These are phyloP conservation scores for Turritopsis rubra DNA, from an alignment of 30 jellyfish, hydroid and myxozoan species.

Conservation along the genomic window DNA sequence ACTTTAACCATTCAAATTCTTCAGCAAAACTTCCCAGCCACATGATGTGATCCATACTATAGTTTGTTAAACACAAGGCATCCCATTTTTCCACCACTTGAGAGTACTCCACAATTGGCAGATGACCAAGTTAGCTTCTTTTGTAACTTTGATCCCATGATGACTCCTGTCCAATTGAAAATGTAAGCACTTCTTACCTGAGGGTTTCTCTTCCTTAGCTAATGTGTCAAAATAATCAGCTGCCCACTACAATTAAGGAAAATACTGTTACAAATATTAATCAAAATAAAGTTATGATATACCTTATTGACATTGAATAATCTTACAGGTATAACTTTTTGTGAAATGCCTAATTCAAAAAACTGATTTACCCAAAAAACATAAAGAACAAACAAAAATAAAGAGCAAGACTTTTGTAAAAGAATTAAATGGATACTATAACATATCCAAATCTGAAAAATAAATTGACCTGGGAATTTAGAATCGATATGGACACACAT, in stretches of 20 bases:
- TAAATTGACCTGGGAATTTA: too few relatives aligned
- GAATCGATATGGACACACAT: too few relatives aligned
- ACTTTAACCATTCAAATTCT: not conserved
- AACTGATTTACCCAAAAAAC: too few relatives aligned
- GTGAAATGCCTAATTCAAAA: too few relatives aligned
- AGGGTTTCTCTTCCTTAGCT: conserved; percentile 64
- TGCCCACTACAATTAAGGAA: conserved; percentile 24
- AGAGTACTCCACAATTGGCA: conserved; percentile 79
- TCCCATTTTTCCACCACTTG: conserved; percentile 38
- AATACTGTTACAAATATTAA: not conserved
- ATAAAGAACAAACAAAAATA: too few relatives aligned
- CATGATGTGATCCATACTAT: not conserved
- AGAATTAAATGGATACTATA: too few relatives aligned
- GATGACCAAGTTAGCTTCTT: conserved; percentile 86
- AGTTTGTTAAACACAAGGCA: not conserved
- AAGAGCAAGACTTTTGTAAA: too few relatives aligned
- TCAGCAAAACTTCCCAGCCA: not conserved
- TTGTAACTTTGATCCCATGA: conserved; percentile 52
- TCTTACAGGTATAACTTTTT: too few relatives aligned
- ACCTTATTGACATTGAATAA: too few relatives aligned
- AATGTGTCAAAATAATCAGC: conserved; percentile 77
- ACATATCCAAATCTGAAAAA: too few relatives aligned
- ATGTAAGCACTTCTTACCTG: conserved; percentile 82
- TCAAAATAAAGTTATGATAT: too few relatives aligned
- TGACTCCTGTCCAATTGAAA: conserved; percentile 65